Evolutionary conservation across 2,888 invertebrate species (phyloP), one percentile per base, ranked within the genome.

Genomic region (Synergus itoensis): DNA sequence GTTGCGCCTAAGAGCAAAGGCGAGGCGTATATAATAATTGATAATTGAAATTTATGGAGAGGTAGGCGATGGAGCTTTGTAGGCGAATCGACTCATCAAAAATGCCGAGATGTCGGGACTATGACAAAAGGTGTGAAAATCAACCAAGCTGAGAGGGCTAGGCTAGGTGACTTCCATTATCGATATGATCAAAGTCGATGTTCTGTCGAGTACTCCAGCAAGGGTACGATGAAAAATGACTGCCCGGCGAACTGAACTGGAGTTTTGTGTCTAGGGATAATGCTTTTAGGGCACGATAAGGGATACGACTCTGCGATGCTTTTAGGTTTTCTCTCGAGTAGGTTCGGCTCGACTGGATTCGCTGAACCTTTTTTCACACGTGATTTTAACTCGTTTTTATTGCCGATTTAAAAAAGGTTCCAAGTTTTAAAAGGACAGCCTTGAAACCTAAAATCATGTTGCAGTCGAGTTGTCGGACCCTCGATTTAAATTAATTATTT

Each of bases 111-210:
- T 41, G 28, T 28, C 16, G 16, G 4, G n/a, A 64, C 21, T 63
- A 63, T 40, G 64, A 40, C 14, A 40, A 41, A 40, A 64, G 16
- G 41, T 40, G n/a, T n/a, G 40, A 18, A 41, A 28, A 40, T 12
- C 16, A n/a, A 16, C n/a, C 40, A 60, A 60, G 60, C 21, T n/a
- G 40, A 41, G 64, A 16, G 64, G n/a, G 64, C 63, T 14, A 63
- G 36, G 40, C 64, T 41, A 41, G 64, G 64, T 40, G 64, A 64
- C 41, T 41, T 64, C 64, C 64, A 64, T 64, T 64, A 64, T 64
- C 64, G 40, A 16, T 40, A 40, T 41, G 64, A 64, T 64, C 64
- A 41, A 64, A 64, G 64, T 64, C 64, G 64, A 64, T 64, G 64
- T 64, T 64, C 40, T 11, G 64, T 64, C 64, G 64, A 64, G 64